Evolutionary conservation across 2,797 vertebrate genomes (phyloP).

Genomic region (Bryconaethiops microstoma): DNA sequence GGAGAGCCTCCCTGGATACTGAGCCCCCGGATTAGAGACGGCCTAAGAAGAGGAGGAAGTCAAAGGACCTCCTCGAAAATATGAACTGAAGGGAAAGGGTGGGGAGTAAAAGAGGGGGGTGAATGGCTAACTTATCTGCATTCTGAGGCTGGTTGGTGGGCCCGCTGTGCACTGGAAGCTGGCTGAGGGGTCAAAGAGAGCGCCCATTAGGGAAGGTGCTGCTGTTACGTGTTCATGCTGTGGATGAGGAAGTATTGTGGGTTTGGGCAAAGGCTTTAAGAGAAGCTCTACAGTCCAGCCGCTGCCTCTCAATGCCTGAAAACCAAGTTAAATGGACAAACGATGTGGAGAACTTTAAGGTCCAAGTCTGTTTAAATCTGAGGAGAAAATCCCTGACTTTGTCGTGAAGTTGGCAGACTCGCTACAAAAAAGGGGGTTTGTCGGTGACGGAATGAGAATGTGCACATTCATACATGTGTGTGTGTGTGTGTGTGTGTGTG

Average conservation of each 20-base stretch:
- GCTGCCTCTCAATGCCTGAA: conserved; percentile 55
- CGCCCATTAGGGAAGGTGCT: conserved; percentile 39
- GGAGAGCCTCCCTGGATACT: conserved; percentile 79
- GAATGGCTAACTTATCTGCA: conserved; percentile 77
- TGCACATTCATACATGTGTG: conserved; percentile 20
- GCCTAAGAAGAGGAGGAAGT: conserved; percentile 83
- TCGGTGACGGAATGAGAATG: conserved; percentile 34
- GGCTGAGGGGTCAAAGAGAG: conserved; percentile 57
- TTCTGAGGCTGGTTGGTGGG: conserved; percentile 67
- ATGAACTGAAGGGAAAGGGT: conserved; percentile 72
- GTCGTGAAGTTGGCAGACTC: conserved; percentile 38
- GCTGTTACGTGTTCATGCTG: conserved; percentile 54
- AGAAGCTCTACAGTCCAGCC: conserved; percentile 26
- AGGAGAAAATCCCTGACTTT: conserved; percentile 42
- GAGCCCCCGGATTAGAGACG: conserved; percentile 80
- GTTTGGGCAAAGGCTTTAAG: conserved; percentile 32
- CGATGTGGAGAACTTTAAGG: conserved; percentile 43
- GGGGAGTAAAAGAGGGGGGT: conserved; percentile 47
- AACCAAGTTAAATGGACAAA: conserved; percentile 46
- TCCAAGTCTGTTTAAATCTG: conserved; percentile 7
- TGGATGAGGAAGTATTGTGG: conserved; percentile 57
- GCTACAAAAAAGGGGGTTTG: conserved; percentile 2
- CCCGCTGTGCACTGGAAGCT: conserved; percentile 65
- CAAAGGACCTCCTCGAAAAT: conserved; percentile 83
- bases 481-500: conserved; percentile 33